Percentiles rank a stretch among this genome's conserved stretches.
phyloP scores from a whole-genome alignment of 2,113 vertebrate species.

The Phycodurus eques region DNA sequence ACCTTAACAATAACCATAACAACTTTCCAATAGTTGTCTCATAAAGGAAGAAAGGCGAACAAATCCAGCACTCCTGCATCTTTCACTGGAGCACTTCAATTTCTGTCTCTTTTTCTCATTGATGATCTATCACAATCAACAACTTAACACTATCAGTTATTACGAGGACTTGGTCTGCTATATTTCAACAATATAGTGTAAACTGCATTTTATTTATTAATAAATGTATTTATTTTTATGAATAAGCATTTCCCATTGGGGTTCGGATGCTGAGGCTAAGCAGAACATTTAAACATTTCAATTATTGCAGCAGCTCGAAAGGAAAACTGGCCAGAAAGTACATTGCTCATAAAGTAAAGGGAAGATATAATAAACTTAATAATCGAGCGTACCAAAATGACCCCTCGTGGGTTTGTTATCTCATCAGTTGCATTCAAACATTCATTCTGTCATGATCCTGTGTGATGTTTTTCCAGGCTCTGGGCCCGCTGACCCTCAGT shows the following conservation, averaged over 20 bases:
- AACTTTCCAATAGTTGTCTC: slow-evolving; percentile 59
- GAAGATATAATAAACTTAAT: too few species aligned
- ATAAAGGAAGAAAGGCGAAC: slow-evolving; percentile 20
- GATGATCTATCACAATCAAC: neutral
- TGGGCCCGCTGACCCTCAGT: too few species aligned
- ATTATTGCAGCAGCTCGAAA: neutral
- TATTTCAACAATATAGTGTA: neutral
- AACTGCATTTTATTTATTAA: neutral
- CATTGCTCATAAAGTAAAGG: neutral
- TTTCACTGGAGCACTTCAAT: neutral
- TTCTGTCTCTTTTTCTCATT: neutral
- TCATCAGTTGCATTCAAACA: neutral
- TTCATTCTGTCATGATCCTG: neutral
- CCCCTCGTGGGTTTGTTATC: neutral
- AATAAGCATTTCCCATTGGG: neutral
- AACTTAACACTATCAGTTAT: neutral
- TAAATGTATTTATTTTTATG: neutral
- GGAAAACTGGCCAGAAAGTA: neutral
- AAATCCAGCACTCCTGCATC: neutral
- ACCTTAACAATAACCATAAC: slow-evolving; percentile 37
- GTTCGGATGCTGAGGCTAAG: slow-evolving; percentile 1
- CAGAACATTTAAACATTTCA: neutral
- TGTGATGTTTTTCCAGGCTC: too few species aligned
- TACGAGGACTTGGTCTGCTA: neutral
- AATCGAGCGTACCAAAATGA: neutral